These are phyloP conservation scores for Yponomeuta evonymella DNA, from an alignment of 2,888 invertebrate species.

Conservation along the genomic window DNA sequence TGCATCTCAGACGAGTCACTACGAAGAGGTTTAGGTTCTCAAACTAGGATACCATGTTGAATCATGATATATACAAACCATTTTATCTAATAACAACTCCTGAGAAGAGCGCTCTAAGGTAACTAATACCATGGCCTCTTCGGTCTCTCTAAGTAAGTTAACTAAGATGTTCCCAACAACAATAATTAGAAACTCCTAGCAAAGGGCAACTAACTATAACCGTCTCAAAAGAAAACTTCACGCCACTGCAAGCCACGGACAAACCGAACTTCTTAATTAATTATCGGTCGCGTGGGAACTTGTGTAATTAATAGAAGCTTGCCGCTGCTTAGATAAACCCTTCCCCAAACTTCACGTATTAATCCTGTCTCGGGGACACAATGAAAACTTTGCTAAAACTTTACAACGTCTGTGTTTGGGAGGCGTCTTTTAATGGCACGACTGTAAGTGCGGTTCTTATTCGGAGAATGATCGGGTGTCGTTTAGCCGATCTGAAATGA, in stretches of 20 bases:
- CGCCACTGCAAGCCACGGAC: conserved; percentile 19
- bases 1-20: no score
- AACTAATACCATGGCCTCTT: no score
- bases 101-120: no score
- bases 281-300: conserved; percentile 57
- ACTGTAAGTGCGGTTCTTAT: no score
- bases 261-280: conserved; percentile 54
- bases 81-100: no score
- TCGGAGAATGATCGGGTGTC: no score
- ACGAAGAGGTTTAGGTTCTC: no score
- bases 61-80: no score
- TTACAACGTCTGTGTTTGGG: not conserved
- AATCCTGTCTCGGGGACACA: conserved; percentile 4
- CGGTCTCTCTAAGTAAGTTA: not conserved
- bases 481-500: no score
- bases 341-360: conserved; percentile 2
- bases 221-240: not conserved
- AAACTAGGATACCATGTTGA: no score
- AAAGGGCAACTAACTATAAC: not conserved
- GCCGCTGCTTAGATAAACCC: conserved; percentile 24
- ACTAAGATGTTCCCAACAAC: not conserved
- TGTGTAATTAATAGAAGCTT: conserved; percentile 68
- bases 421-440: not conserved
- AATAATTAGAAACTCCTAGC: not conserved
- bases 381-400: not conserved